phyloP scores from a whole-genome alignment of 2,797 vertebrate species.

The Muscicapa striata region DNA sequence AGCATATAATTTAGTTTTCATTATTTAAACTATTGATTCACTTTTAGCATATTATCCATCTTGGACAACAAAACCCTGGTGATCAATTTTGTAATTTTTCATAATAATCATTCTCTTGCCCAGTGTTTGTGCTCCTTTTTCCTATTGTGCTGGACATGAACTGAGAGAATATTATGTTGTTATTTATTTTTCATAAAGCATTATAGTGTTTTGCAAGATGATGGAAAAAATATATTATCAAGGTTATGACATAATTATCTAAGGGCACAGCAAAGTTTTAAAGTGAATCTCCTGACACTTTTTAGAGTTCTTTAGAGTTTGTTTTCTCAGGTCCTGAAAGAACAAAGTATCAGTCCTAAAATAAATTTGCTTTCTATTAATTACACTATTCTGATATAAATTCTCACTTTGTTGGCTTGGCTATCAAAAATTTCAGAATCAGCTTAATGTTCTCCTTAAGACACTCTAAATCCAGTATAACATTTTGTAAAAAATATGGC shows the following conservation, averaged over 20 bases:
- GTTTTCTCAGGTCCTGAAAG: neutral
- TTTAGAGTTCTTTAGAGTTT: too few relatives aligned
- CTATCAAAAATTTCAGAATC: neutral
- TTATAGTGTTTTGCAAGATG: neutral
- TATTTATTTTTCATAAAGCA: neutral
- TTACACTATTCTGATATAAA: neutral
- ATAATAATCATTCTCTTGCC: neutral
- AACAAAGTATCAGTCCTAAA: neutral
- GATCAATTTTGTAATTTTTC: neutral
- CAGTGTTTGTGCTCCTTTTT: neutral
- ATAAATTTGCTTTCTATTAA: neutral
- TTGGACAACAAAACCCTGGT: neutral
- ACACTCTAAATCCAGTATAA: neutral
- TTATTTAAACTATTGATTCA: conserved; percentile 25
- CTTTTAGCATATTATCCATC: neutral
- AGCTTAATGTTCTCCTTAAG: neutral
- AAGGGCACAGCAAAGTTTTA: neutral
- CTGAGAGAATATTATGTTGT: neutral
- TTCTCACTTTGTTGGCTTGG: neutral
- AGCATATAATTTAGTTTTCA: neutral
- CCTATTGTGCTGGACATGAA: neutral
- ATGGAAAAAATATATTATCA: neutral
- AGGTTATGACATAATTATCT: neutral
- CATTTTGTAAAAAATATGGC: neutral
- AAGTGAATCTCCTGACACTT: neutral